Base-by-base conservation (phyloP, 1,140 invertebrate species). In the Drosophila burlai region DNA sequence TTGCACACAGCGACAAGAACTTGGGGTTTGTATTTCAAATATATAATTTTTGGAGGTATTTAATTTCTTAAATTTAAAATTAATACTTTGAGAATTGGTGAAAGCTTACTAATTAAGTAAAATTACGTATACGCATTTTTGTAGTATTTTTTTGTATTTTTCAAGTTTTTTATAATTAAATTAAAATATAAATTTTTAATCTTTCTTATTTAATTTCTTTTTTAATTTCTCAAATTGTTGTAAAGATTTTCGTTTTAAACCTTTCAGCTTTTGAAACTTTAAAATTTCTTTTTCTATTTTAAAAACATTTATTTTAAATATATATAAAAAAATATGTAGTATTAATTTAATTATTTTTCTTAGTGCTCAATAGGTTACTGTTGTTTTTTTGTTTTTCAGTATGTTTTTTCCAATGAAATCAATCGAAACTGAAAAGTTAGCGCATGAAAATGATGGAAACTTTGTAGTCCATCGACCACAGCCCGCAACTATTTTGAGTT, bases 361-460 rank as follows among this genome's bases (percentile, higher is more conserved):
- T 4, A 47, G 21, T 26, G n/a, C n/a, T n/a, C n/a, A n/a, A n/a
- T n/a, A n/a, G n/a, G n/a, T n/a, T n/a, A n/a, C n/a, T n/a, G n/a
- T n/a, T n/a, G 26, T 26, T 24, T 13, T 8, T 47, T 24, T 15
- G 15, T 26, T 26, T 8, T 26, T 26, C 0, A 26, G 0, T 21
- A 0, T 11, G 1, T 4, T 49, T n/a, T 50, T 31, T 31, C 10
- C 49, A 31, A 11, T 31, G 11, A 31, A 52, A 52, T 52, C 50
- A 52, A 52, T 52, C n/a, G 45, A 47, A 63, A 67, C 59, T 62
- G 21, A 38, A 62, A 38, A 34, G 26, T 62, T 46, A 47, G 57
- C 10, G 42, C 64, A 43, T 60, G 45, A 45, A 54, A 45, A 69
- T 67, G 40, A 65, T 68, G 63, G 36, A 67, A 54, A 46, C 67